Evolutionary conservation across 2,113 vertebrate species (phyloP).

Genomic region (Typhlomys cinereus): DNA sequence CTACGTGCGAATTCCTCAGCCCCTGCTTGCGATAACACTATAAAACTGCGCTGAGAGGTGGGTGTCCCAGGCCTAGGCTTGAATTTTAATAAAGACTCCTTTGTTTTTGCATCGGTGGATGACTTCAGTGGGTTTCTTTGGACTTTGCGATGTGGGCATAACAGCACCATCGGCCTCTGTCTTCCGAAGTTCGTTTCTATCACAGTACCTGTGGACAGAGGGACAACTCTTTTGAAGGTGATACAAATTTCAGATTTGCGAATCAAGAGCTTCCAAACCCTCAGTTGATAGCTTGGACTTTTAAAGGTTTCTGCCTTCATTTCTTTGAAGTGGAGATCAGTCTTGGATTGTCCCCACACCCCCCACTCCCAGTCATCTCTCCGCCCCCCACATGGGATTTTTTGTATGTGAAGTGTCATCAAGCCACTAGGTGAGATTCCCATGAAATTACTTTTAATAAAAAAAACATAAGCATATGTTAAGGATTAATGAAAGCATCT

Average conservation of each 20-base stretch:
- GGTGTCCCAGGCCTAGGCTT: no score
- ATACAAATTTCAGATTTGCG: not conserved
- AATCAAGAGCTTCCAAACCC: not conserved
- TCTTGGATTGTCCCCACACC: not conserved
- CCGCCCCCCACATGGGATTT: not conserved
- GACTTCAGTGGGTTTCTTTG: no score
- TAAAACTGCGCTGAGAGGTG: no score
- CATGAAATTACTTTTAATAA: conserved; percentile 22
- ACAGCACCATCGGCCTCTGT: not conserved
- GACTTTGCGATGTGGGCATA: no score
- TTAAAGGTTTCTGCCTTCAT: not conserved
- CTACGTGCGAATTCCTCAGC: no score
- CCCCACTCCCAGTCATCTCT: no score
- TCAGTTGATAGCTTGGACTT: not conserved
- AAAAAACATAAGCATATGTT: not conserved
- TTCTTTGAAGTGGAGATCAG: not conserved
- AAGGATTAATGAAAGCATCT: conserved; percentile 28
- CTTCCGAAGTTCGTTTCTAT: not conserved
- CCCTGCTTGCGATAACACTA: no score
- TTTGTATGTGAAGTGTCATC: not conserved
- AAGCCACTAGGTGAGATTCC: not conserved
- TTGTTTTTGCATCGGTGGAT: no score
- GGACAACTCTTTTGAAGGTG: not conserved
- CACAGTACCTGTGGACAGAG: no score
- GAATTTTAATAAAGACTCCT: no score